Evolutionary conservation across 2,113 vertebrate species (phyloP).

Genomic region (Lathamus discolor): DNA sequence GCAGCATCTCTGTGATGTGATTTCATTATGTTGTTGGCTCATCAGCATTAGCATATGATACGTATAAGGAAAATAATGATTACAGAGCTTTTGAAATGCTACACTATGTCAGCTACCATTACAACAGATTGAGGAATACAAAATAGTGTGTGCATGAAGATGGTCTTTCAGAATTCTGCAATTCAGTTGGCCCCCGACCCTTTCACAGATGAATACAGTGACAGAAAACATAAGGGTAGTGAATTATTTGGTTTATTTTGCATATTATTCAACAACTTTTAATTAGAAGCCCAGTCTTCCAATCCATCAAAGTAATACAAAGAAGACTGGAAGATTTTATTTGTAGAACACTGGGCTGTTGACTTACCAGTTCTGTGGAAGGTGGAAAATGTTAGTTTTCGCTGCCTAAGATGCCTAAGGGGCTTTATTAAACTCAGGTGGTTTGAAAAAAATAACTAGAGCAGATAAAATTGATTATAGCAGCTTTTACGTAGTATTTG

Average conservation of each 20-base stretch:
- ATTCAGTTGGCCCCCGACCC: not conserved
- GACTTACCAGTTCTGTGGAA: not conserved
- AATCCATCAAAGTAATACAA: not conserved
- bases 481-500: not conserved
- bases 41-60: not conserved
- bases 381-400: not conserved
- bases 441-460: not conserved
- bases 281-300: not conserved
- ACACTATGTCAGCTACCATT: not conserved
- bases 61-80: not conserved
- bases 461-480: not conserved
- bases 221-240: not conserved
- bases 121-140: not conserved
- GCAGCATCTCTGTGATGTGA: not conserved
- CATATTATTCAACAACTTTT: not conserved
- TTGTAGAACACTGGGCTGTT: not conserved
- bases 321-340: not conserved
- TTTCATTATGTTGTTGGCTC: not conserved
- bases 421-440: not conserved
- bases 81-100: not conserved
- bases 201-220: not conserved
- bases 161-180: not conserved
- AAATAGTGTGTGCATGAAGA: not conserved
- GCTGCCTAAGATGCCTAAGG: not conserved
- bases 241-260: not conserved